These are phyloP conservation scores for Pseudanteris insignis DNA, from an alignment of 2,888 invertebrate genomes.

Conservation along the genomic window DNA sequence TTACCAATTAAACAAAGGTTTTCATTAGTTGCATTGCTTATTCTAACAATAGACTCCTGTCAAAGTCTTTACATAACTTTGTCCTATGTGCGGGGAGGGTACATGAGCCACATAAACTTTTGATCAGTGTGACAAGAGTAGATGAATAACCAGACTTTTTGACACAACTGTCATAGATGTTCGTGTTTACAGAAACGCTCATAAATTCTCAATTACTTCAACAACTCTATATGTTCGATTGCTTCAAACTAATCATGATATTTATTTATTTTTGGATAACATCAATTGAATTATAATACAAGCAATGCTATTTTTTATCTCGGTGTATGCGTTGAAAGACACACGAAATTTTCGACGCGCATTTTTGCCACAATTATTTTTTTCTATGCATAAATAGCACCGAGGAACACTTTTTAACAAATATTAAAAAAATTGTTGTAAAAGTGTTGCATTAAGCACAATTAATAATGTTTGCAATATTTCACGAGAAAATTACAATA, in stretches of 20 bases:
- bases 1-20: slow-evolving; percentile 28
- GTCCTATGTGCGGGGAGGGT: slow-evolving; percentile 65
- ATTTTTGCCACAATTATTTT: no score
- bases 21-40: slow-evolving; percentile 39
- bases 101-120: slow-evolving; percentile 55
- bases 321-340: no score
- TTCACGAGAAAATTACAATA: no score
- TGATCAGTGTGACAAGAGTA: slow-evolving; percentile 45
- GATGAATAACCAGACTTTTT: slow-evolving; percentile 48
- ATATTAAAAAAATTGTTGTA: neutral
- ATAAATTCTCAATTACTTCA: slow-evolving; percentile 43
- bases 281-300: slow-evolving; percentile 12
- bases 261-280: slow-evolving; percentile 25
- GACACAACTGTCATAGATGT: slow-evolving; percentile 37
- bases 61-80: slow-evolving; percentile 47
- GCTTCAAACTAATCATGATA: slow-evolving; percentile 59
- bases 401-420: no score
- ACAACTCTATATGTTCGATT: slow-evolving; percentile 50
- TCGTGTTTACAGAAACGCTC: slow-evolving; percentile 38
- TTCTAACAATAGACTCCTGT: slow-evolving; percentile 43
- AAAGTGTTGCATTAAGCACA: no score
- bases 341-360: no score
- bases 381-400: no score
- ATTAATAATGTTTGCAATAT: no score
- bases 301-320: slow-evolving; percentile 38